These are phyloP conservation scores for Ctenopoma kingsleyae DNA, from an alignment of 2,797 vertebrate species.

Conservation along the genomic window DNA sequence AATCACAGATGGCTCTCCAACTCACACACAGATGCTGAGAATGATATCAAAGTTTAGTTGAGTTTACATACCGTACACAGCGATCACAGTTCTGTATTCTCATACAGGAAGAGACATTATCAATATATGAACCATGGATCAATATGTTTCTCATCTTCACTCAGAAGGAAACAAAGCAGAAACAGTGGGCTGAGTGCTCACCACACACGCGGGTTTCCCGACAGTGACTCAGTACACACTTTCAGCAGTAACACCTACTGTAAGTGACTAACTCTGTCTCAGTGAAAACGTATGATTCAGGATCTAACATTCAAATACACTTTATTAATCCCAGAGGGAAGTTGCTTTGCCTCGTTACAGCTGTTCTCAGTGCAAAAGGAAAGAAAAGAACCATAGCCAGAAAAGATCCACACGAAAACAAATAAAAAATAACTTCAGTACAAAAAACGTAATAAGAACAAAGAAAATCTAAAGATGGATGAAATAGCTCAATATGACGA, in stretches of 20 bases:
- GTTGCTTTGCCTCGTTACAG: too few species aligned
- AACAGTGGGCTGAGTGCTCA: neutral
- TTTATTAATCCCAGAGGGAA: too few species aligned
- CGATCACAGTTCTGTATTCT: neutral
- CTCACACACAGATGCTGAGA: conserved; percentile 54
- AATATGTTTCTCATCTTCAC: neutral
- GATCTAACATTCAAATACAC: too few species aligned
- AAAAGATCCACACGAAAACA: too few species aligned
- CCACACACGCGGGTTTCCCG: conserved; percentile 11
- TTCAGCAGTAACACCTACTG: conserved; percentile 16
- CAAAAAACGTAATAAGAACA: too few species aligned
- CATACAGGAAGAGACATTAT: conserved; percentile 7
- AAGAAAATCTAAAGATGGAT: too few species aligned
- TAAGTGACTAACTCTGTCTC: conserved; percentile 15
- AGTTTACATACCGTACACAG: neutral
- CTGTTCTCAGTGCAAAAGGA: too few species aligned
- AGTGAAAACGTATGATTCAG: too few species aligned
- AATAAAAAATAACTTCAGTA: too few species aligned
- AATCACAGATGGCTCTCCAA: conserved; percentile 60
- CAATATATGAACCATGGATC: neutral
- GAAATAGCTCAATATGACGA: neutral
- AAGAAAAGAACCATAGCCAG: too few species aligned
- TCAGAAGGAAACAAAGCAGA: neutral
- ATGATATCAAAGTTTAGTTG: conserved; percentile 26
- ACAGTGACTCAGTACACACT: conserved; percentile 25